These are phyloP conservation scores for Taurulus bubalis DNA, from an alignment of 2,113 vertebrate genomes.

Conservation along the genomic window DNA sequence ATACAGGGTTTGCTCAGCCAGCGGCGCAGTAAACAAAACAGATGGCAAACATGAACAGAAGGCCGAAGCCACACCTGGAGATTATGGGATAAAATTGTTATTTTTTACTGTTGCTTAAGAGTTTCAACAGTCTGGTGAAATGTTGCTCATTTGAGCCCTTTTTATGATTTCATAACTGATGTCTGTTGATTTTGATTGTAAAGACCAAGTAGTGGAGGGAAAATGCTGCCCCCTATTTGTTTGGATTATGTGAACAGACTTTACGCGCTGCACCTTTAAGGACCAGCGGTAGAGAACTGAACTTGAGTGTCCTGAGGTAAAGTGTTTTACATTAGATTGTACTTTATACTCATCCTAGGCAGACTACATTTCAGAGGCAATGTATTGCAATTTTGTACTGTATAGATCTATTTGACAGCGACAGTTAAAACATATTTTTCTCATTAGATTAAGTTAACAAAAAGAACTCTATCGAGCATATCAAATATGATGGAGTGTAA, in stretches of 20 bases:
- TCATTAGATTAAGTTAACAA: not conserved
- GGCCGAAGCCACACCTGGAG: not conserved
- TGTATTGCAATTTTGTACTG: not conserved
- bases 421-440: not conserved
- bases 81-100: not conserved
- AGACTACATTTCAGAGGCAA: not conserved
- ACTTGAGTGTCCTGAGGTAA: not conserved
- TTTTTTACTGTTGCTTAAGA: not conserved
- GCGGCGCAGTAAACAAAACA: not conserved
- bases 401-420: not conserved
- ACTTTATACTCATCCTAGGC: not conserved
- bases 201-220: not conserved
- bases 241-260: not conserved
- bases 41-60: not conserved
- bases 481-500: not conserved
- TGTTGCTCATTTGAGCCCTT: not conserved
- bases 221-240: not conserved
- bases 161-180: not conserved
- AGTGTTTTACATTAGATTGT: not conserved
- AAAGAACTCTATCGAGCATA: not conserved
- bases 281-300: not conserved
- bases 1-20: not conserved
- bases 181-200: not conserved
- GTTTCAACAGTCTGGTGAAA: not conserved
- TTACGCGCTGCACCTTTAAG: not conserved